phyloP scores from a whole-genome alignment of 1,140 invertebrate species.

The Brachionus paranguensis region DNA sequence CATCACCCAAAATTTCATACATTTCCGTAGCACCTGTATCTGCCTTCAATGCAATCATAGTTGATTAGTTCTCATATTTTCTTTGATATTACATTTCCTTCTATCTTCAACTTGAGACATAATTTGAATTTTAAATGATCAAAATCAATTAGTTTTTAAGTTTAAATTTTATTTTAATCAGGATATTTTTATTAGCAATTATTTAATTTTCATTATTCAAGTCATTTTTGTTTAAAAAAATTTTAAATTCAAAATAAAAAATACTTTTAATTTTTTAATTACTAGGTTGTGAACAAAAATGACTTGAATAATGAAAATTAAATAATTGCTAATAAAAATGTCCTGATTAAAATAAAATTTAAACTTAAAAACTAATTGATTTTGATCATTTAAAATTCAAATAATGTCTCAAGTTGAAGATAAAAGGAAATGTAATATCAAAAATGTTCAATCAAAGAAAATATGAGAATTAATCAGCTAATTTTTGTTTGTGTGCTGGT shows the following conservation, averaged over 20 bases:
- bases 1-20: not conserved
- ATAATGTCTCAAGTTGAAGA: not conserved
- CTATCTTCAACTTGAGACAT: not conserved
- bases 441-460: not conserved
- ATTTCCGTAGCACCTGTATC: constrained; percentile 6
- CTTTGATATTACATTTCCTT: not conserved
- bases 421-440: not conserved
- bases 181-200: not conserved
- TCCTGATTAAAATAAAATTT: not conserved
- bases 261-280: too few relatives aligned
- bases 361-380: not conserved
- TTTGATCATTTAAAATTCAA: not conserved
- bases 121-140: not conserved
- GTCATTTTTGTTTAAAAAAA: not conserved
- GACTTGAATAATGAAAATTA: not conserved
- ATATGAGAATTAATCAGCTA: not conserved
- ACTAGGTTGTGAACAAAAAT: not conserved
- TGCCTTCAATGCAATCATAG: not conserved
- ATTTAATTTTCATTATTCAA: not conserved
- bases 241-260: too few relatives aligned
- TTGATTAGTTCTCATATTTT: not conserved
- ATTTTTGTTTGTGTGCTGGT: not conserved
- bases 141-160: not conserved
- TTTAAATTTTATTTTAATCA: not conserved
- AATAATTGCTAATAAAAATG: not conserved